Evolutionary conservation across 2,113 vertebrate species (phyloP), one percentile per base, ranked within the genome.

Genomic region (Piprites chloris): DNA sequence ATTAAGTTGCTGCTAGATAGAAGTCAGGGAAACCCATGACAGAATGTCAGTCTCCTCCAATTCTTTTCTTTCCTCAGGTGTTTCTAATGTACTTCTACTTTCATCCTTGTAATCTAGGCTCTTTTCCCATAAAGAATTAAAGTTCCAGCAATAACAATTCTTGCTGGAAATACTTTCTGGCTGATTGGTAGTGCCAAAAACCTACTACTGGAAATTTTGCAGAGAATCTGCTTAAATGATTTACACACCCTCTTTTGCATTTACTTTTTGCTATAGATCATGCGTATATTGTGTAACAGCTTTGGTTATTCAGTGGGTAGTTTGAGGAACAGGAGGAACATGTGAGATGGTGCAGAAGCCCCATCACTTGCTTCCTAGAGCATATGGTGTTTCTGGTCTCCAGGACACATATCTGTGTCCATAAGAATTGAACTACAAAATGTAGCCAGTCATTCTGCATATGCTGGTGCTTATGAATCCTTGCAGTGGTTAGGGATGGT

Each of bases 331-430:
- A 85, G 41, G 30, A 90, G 61, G 37, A 92, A 9, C 9, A 21
- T 0, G 1, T 15, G 37, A 93, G 46, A 66, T 1, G 4, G 41
- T 72, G 30, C 90, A 89, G 75, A 90, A 83, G 58, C 53, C 56
- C 24, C 69, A 79, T 72, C n/a, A 33, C 42, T 91, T 47, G 7
- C 32, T 81, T 89, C 46, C 32, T 52, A n/a, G 28, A 89, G 58
- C 92, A 85, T 87, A 85, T 92, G 93, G 93, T 88, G 59, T 52
- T 87, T 95, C 83, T 96, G 90, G 53, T 95, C 83, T 93, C 68
- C 41, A 74, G 91, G 76, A 95, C 63, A 39, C 1, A 0, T 41
- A 72, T 92, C 63, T 33, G 27, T 74, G 77, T 74, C 88, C 44
- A 2, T 87, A 80, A 85, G 86, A 87, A 42, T 4, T 71, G 67